Conservation (phyloP, 2,888 invertebrate genomes). For the Mystacides longicornis region DNA sequence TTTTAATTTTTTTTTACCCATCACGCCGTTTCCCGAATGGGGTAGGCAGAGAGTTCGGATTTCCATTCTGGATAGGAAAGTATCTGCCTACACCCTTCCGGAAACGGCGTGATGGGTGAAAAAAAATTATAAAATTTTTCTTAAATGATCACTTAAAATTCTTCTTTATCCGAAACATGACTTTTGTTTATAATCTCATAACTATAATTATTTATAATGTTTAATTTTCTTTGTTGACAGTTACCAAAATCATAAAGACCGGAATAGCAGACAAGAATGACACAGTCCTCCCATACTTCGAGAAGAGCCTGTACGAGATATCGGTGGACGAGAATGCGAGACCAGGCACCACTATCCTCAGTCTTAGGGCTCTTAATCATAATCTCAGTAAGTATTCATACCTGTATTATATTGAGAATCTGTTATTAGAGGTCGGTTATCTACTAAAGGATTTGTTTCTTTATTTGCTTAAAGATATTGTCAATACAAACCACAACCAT, state of each 20-base stretch:
- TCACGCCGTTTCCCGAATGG: too few species aligned
- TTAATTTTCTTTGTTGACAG: slow-evolving; percentile 39
- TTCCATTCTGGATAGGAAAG: too few species aligned
- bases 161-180: background rate
- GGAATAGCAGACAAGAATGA: slow-evolving; percentile 82
- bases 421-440: too few species aligned
- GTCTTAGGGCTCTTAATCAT: slow-evolving; percentile 76
- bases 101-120: too few species aligned
- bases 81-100: too few species aligned
- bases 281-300: slow-evolving; percentile 78
- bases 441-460: too few species aligned
- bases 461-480: too few species aligned
- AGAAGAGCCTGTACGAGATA: slow-evolving; percentile 69
- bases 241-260: slow-evolving; percentile 74
- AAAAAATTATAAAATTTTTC: background rate
- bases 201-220: background rate
- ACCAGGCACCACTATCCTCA: slow-evolving; percentile 70
- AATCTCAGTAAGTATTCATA: slow-evolving; percentile 68
- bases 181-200: background rate
- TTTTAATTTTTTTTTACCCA: too few species aligned
- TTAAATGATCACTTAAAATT: background rate
- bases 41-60: too few species aligned
- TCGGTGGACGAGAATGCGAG: slow-evolving; percentile 76
- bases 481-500: too few species aligned
- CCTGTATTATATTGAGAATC: too few species aligned